Evolutionary conservation across 2,888 invertebrate species (phyloP).

Genomic region (Trichopoda pennipes): DNA sequence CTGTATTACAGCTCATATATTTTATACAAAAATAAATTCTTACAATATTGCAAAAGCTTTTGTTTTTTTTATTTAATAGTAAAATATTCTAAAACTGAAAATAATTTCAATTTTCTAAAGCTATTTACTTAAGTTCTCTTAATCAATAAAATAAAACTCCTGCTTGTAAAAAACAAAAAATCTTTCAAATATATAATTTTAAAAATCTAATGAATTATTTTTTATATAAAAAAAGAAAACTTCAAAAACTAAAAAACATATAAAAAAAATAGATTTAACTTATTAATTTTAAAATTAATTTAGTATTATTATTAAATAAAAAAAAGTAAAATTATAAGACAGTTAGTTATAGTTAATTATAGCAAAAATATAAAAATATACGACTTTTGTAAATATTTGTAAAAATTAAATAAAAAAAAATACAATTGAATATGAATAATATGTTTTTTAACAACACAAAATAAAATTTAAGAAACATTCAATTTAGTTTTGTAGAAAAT

Average conservation of each 20-base stretch:
- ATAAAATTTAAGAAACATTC: slow-evolving; percentile 9
- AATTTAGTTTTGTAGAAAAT: slow-evolving; percentile 37
- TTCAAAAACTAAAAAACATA: slow-evolving; percentile 46
- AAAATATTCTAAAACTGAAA: slow-evolving; percentile 33
- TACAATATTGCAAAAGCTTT: slow-evolving; percentile 36
- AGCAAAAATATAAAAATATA: slow-evolving; percentile 37
- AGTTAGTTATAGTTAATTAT: slow-evolving; percentile 51
- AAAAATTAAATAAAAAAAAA: slow-evolving; percentile 64
- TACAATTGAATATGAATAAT: slow-evolving; percentile 35
- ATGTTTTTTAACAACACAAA: slow-evolving; percentile 41
- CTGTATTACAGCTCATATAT: neutral
- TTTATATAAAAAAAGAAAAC: slow-evolving; percentile 62
- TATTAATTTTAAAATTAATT: slow-evolving; percentile 47
- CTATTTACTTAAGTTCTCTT: slow-evolving; percentile 42
- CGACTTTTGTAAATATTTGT: slow-evolving; percentile 69
- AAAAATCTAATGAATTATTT: slow-evolving; percentile 55
- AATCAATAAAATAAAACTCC: slow-evolving; percentile 39
- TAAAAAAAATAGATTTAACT: slow-evolving; percentile 44
- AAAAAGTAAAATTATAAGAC: slow-evolving; percentile 8
- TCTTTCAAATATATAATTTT: slow-evolving; percentile 55
- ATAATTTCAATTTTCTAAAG: slow-evolving; percentile 16
- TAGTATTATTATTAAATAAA: slow-evolving; percentile 58
- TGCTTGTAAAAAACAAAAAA: slow-evolving; percentile 41
- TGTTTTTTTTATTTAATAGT: slow-evolving; percentile 30
- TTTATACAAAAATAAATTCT: neutral